phyloP scores from a whole-genome alignment of 1,140 invertebrate species.

The Grapholita molesta region DNA sequence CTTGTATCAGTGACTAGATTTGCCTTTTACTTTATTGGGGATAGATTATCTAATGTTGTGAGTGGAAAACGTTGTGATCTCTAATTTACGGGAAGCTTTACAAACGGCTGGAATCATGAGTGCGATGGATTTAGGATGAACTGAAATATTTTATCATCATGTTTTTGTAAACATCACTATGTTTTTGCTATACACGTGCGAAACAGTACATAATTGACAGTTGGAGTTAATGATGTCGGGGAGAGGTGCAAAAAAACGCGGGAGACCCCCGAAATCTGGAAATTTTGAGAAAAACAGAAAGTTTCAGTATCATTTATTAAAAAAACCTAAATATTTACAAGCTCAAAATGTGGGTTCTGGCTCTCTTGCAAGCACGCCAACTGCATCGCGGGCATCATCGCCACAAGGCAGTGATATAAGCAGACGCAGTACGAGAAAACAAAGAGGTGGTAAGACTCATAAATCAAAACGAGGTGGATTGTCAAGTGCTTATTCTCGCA shows the following conservation, averaged over 20 bases:
- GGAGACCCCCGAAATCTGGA: conserved; percentile 92
- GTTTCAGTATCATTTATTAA: conserved; percentile 92
- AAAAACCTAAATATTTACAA: conserved; percentile 94
- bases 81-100: conserved; percentile 39
- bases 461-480: conserved; percentile 81
- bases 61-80: conserved; percentile 41
- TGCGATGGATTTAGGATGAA: conserved; percentile 73
- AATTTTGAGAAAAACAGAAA: conserved; percentile 89
- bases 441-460: conserved; percentile 79
- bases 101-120: conserved; percentile 60
- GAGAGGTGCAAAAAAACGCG: conserved; percentile 90
- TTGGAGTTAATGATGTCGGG: conserved; percentile 84
- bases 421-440: conserved; percentile 80
- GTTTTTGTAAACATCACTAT: conserved; percentile 78
- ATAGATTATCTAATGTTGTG: conserved; percentile 36
- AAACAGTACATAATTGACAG: conserved; percentile 75
- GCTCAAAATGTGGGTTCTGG: conserved; percentile 83
- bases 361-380: conserved; percentile 87
- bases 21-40: conserved; percentile 35
- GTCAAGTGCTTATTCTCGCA: conserved; percentile 78
- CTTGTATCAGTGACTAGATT: conserved; percentile 45
- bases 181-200: conserved; percentile 79
- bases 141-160: conserved; percentile 75
- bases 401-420: conserved; percentile 85
- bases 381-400: conserved; percentile 85